Conservation (phyloP, 2,113 vertebrate species). For the Podarcis cretensis region DNA sequence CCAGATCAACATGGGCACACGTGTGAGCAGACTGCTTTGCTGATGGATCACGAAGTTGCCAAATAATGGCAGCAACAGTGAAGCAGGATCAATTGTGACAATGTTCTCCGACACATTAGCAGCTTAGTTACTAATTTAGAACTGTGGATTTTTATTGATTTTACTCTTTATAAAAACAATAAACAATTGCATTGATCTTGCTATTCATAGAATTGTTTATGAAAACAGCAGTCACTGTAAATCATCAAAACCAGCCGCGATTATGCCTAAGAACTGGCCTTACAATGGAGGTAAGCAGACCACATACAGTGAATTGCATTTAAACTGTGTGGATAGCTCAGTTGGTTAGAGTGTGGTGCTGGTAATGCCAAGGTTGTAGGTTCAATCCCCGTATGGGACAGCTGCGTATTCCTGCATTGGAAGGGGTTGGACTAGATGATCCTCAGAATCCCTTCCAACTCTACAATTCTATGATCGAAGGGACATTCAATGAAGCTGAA, state of each 20-base stretch:
- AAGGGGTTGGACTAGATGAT: too few species aligned
- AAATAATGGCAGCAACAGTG: constrained; percentile 53
- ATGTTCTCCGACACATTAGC: not conserved
- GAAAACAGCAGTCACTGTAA: not conserved
- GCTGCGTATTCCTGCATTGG: too few species aligned
- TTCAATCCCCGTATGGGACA: too few species aligned
- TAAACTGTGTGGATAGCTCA: too few species aligned
- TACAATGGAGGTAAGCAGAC: not conserved
- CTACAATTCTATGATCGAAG: too few species aligned
- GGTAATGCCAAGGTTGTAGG: too few species aligned
- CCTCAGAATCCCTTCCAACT: too few species aligned
- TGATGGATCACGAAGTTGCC: constrained; percentile 52
- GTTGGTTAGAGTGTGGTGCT: too few species aligned
- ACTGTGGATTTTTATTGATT: constrained; percentile 26
- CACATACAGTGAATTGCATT: constrained; percentile 44
- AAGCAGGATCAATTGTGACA: constrained; percentile 41
- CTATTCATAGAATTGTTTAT: not conserved
- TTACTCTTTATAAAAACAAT: not conserved
- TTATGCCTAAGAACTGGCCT: not conserved
- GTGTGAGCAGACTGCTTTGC: constrained; percentile 68
- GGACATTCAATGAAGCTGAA: too few species aligned
- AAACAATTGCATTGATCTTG: not conserved
- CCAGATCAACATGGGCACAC: constrained; percentile 51
- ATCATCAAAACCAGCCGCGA: not conserved
- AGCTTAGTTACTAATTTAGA: not conserved